A percentile compares a stretch with the other conserved stretches of the same genome.
Conservation (phyloP, 2,888 invertebrate species). For the Bhutanitis thaidina region DNA sequence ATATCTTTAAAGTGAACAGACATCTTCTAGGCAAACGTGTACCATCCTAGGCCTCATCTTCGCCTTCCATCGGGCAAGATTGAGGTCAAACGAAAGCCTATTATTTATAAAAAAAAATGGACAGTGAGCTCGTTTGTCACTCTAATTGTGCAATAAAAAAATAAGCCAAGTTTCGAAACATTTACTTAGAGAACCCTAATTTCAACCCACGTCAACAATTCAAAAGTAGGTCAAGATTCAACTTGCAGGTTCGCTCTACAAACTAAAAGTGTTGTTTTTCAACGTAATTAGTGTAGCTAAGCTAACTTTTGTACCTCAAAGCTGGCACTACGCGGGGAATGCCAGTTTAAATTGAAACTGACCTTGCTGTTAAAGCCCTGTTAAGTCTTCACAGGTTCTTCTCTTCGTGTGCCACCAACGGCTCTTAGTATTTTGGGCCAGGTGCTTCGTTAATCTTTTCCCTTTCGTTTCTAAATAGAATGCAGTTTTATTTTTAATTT, state of each 20-base stretch:
- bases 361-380: conserved; percentile 12
- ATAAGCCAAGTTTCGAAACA: no score
- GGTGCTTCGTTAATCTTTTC: conserved; percentile 21
- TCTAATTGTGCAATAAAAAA: no score
- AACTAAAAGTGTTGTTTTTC: conserved; percentile 55
- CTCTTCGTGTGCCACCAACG: neutral
- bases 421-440: conserved; percentile 15
- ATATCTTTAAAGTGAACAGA: no score
- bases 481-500: neutral
- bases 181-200: conserved; percentile 7
- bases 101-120: no score
- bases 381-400: conserved; percentile 1
- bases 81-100: no score
- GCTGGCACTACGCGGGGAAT: conserved; percentile 32
- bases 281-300: conserved; percentile 66
- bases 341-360: conserved; percentile 30
- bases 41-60: no score
- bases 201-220: neutral
- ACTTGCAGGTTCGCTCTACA: conserved; percentile 7
- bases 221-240: conserved; percentile 13
- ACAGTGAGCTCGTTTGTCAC: no score
- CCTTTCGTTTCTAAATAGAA: conserved; percentile 15
- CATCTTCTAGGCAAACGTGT: no score
- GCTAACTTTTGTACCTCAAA: conserved; percentile 40
- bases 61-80: no score